phyloP scores from a whole-genome alignment of 2,797 vertebrate genomes.

The Eurystomus glaucurus region DNA sequence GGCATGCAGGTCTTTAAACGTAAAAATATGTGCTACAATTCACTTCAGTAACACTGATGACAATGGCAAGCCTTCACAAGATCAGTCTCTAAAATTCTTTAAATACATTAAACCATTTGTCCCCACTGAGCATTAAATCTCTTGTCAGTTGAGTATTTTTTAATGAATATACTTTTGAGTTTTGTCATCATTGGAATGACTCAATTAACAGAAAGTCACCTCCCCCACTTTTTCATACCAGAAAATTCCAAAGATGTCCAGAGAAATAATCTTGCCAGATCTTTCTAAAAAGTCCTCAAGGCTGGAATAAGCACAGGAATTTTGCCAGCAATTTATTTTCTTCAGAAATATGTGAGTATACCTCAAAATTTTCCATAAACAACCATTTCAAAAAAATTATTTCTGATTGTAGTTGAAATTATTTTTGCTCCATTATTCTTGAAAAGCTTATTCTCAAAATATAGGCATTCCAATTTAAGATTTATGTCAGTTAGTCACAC shows the following conservation, averaged over 20 bases:
- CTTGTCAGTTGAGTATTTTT: constrained; percentile 76
- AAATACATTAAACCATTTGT: constrained; percentile 54
- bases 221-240: constrained; percentile 1
- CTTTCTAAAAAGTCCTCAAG: constrained; percentile 6
- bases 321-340: neutral
- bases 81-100: constrained; percentile 53
- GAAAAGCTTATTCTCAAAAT: neutral
- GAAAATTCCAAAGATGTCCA: constrained; percentile 52
- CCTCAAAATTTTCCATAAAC: neutral
- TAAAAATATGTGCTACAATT: neutral
- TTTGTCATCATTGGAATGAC: constrained; percentile 74
- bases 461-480: neutral
- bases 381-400: neutral
- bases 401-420: neutral
- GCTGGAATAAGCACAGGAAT: constrained; percentile 13
- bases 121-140: constrained; percentile 76
- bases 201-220: constrained; percentile 70
- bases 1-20: neutral
- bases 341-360: neutral
- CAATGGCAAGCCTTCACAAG: neutral
- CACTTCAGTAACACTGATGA: neutral
- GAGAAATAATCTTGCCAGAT: constrained; percentile 22
- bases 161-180: constrained; percentile 80
- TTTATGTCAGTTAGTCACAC: neutral
- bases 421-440: neutral